phyloP scores from a whole-genome alignment of 2,888 invertebrate genomes.

The Cataglyphis cursor region DNA sequence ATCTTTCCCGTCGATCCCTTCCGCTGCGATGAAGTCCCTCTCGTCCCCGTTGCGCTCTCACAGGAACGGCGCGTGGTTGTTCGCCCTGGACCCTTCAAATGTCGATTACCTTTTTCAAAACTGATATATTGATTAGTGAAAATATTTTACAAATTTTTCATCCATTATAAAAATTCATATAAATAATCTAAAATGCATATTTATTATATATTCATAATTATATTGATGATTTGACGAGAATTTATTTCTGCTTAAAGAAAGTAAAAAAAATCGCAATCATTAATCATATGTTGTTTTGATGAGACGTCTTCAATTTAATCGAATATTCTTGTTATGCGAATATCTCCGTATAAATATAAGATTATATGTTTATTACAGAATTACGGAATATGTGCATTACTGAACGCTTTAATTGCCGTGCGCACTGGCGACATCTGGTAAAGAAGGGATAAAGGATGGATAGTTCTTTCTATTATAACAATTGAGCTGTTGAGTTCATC shows the following conservation, averaged over 20 bases:
- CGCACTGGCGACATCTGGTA: constrained; percentile 71
- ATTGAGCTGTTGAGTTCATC: constrained; percentile 42
- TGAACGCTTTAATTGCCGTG: constrained; percentile 36
- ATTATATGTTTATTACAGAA: not conserved
- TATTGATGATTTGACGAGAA: not conserved
- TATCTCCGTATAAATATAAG: not conserved
- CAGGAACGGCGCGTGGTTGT: constrained; percentile 3
- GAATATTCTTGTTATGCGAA: not conserved
- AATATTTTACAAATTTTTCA: not conserved
- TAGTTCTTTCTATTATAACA: constrained; percentile 12
- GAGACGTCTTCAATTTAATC: not conserved
- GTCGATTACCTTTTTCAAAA: not conserved
- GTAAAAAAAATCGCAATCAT: not conserved
- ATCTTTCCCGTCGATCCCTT: constrained; percentile 79
- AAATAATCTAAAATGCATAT: not conserved
- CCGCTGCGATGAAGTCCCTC: not conserved
- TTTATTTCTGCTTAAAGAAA: not conserved
- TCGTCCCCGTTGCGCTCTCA: not conserved
- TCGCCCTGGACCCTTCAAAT: not conserved
- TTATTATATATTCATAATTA: not conserved
- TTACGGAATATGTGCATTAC: constrained; percentile 45
- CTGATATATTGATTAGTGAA: not conserved
- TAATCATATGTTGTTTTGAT: not conserved
- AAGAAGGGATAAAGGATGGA: constrained; percentile 19
- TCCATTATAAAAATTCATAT: not conserved